Base-by-base conservation (phyloP, 2,888 invertebrate species). In the Coronaproctus castanopsis region DNA sequence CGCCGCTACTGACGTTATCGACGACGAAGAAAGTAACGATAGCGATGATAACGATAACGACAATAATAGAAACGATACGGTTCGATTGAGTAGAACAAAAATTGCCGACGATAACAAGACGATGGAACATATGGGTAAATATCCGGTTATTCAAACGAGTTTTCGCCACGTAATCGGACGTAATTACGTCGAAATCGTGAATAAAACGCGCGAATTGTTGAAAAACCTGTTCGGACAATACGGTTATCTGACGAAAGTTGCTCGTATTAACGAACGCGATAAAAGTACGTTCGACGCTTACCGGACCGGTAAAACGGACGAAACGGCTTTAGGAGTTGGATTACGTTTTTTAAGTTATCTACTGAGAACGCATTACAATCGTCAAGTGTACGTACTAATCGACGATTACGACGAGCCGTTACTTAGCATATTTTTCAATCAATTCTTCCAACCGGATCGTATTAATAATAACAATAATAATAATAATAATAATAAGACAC, bases 121-220 rank as follows among this genome's bases (percentile, higher is more conserved):
- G 2, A 55, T 55, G 55, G 19, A 36, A 20, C 8, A 20, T 10
- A 24, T 24, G 19, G 55, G 55, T 20, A n/a, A 2, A 1, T 20
- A 20, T 10, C 19, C 48, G 20, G 24, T 55, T 2, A 36, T 55
- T 21, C 20, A 20, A 5, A 8, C 20, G 21, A 55, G 20, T 2
- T 19, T 36, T 5, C 24, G 8, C 1, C 19, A 23, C 21, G 21
- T 36, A 24, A 18, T 21, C 2, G 55, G 55, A 24, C 18, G 2
- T 20, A 48, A 1, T n/a, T 55, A 20, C 1, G 1, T 1, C 2
- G 55, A 55, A 19, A 10, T 36, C 21, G 10, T 19, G 65, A 68
- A 59, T 79, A 36, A 36, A 36, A 5, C 14, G 5, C 36, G 36
- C 5, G 14, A 36, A 36, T 36, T 36, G 36, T 36, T 14, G 36